Base-by-base conservation (phyloP, 2,797 vertebrate genomes). In the Gadopsis bispinosus region DNA sequence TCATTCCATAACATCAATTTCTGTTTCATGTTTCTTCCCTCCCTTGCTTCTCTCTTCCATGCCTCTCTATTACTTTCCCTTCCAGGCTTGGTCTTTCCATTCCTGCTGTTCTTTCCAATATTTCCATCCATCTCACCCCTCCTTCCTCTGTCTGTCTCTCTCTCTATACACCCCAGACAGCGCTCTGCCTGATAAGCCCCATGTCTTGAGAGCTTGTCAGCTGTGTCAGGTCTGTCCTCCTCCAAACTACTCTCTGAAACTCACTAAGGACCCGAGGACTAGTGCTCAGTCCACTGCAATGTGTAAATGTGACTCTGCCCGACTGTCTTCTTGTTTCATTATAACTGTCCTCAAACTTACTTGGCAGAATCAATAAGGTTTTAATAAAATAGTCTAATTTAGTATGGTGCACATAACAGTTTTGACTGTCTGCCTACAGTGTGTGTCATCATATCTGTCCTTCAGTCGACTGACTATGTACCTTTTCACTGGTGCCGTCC, bases 201-300 rank as follows among this genome's bases (percentile, higher is more conserved):
- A 9, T 74, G 77, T 81, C 66, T 84, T 69, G 69, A 87, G 87
- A 85, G 80, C 88, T 85, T 90, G 87, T 91, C 90, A 89, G 73
- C 80, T 48, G 43, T 86, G 87, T 88, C 87, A 79, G 70, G 81
- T 26, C 85, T 88, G 80, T 89, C 88, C 84, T 87, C 85, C 86
- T 89, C 81, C 80, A 60, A 80, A 86, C 81, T 75, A 45, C 68
- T 73, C 73, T 74, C 16, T 71, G 77, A 83, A 86, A 83, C 78
- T 81, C 70, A 79, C 81, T 67, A 43, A 73, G 75, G 79, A 85
- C 69, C 68, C 8, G 51, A 73, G 54, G 79, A 84, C 75, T 67
- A 47, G 64, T 47, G 33, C 53, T 79, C 62, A 64, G 69, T 81
- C 75, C 77, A 74, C 80, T 75, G 68, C 58, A 62, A 68, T 72